Percentiles rank a stretch among this genome's conserved stretches.
These are phyloP conservation scores for Octodon degus DNA, from an alignment of 2,113 vertebrate genomes.

Conservation along the genomic window DNA sequence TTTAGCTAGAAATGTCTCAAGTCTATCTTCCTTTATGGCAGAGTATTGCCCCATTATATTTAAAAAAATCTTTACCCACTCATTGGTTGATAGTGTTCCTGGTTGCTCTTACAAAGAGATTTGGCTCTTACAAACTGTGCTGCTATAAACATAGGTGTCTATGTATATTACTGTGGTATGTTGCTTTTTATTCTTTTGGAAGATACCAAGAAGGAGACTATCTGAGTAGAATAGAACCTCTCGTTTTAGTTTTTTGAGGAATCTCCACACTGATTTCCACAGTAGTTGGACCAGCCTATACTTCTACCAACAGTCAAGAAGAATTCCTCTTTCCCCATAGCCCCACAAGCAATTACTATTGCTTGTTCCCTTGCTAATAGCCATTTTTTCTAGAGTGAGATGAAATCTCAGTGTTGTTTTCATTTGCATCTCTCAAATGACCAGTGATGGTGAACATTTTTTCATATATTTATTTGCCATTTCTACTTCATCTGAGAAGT, in stretches of 20 bases:
- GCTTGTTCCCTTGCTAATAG: not conserved
- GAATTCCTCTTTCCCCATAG: not conserved
- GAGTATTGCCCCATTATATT: too few species aligned
- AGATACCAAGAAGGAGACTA: too few species aligned
- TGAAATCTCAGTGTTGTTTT: not conserved
- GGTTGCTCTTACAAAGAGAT: too few species aligned
- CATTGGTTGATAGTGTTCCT: too few species aligned
- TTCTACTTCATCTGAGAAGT: not conserved
- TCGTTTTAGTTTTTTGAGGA: not conserved
- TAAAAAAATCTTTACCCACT: too few species aligned
- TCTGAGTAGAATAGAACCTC: too few species aligned
- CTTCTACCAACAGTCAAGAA: not conserved
- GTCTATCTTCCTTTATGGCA: too few species aligned
- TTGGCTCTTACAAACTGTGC: too few species aligned
- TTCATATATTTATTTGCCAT: not conserved
- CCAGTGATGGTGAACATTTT: not conserved
- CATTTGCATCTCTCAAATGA: not conserved
- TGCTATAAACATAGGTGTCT: too few species aligned
- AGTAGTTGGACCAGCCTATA: not conserved
- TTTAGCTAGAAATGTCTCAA: too few species aligned
- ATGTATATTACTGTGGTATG: too few species aligned
- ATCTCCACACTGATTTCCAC: not conserved
- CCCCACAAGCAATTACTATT: not conserved
- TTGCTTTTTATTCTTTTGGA: too few species aligned
- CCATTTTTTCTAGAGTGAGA: not conserved